Conservation (phyloP, 2,888 invertebrate species). For the Julus scanicus region DNA sequence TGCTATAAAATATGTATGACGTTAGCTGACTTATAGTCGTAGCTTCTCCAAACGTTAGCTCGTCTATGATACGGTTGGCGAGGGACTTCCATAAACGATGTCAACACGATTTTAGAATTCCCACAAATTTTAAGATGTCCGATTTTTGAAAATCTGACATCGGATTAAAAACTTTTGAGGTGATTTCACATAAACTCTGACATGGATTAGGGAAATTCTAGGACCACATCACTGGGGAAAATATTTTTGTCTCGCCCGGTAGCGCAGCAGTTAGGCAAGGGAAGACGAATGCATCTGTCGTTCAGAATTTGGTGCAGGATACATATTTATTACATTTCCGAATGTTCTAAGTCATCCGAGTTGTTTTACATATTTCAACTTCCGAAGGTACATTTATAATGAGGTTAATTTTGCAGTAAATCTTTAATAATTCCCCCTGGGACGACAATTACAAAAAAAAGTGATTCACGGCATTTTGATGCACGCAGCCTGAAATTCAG, state of each 20-base stretch:
- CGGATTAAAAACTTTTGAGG: too few relatives aligned
- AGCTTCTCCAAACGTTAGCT: too few relatives aligned
- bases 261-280: background rate
- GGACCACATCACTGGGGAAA: background rate
- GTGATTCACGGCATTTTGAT: constrained; percentile 19
- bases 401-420: constrained; percentile 19
- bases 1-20: too few relatives aligned
- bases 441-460: constrained; percentile 15
- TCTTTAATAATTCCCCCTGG: constrained; percentile 19
- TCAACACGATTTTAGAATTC: too few relatives aligned
- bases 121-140: too few relatives aligned
- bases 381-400: constrained; percentile 19
- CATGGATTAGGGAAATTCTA: too few relatives aligned
- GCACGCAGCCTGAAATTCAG: constrained; percentile 10
- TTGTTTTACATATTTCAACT: background rate
- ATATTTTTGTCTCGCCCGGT: background rate
- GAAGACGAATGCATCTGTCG: background rate
- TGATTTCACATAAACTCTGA: too few relatives aligned
- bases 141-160: too few relatives aligned
- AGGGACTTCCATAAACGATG: too few relatives aligned
- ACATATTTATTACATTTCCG: constrained; percentile 9
- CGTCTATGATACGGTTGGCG: too few relatives aligned
- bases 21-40: too few relatives aligned
- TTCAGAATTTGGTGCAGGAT: background rate
- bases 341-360: background rate